A percentile compares a stretch with the other conserved stretches of the same genome.
Conservation (phyloP, 2,113 vertebrate species). For the Diadophis punctatus region DNA sequence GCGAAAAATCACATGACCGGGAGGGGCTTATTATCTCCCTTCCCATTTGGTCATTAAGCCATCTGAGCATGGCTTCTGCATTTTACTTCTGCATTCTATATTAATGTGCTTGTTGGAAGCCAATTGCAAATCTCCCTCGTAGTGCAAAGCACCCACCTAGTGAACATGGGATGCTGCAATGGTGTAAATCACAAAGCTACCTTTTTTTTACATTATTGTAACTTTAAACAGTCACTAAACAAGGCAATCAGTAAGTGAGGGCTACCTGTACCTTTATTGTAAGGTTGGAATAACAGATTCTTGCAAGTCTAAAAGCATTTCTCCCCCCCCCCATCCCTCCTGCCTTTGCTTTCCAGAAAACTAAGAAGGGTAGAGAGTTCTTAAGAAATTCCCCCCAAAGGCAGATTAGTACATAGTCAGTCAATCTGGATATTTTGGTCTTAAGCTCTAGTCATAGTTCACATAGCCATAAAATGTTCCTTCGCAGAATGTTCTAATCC, state of each 20-base stretch:
- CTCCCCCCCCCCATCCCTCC: no score
- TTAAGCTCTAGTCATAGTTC: not conserved
- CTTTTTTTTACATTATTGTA: not conserved
- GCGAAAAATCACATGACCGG: not conserved
- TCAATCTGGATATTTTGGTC: not conserved
- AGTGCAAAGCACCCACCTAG: not conserved
- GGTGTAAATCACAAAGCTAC: not conserved
- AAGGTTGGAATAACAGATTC: not conserved
- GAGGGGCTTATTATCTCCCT: not conserved
- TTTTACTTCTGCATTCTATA: not conserved
- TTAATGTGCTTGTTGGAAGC: not conserved
- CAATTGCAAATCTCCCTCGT: not conserved
- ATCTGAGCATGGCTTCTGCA: not conserved
- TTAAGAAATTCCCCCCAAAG: not conserved
- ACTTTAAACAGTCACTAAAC: not conserved
- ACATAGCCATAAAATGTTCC: not conserved
- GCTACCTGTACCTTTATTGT: not conserved
- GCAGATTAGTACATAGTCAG: not conserved
- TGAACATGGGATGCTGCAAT: not conserved
- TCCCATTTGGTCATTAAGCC: not conserved
- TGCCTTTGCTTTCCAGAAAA: not conserved
- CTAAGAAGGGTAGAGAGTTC: not conserved
- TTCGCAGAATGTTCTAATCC: not conserved
- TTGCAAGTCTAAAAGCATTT: not conserved
- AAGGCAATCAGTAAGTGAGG: not conserved